Conservation (phyloP, 2,113 vertebrate genomes). For the Thomomys bottae region DNA sequence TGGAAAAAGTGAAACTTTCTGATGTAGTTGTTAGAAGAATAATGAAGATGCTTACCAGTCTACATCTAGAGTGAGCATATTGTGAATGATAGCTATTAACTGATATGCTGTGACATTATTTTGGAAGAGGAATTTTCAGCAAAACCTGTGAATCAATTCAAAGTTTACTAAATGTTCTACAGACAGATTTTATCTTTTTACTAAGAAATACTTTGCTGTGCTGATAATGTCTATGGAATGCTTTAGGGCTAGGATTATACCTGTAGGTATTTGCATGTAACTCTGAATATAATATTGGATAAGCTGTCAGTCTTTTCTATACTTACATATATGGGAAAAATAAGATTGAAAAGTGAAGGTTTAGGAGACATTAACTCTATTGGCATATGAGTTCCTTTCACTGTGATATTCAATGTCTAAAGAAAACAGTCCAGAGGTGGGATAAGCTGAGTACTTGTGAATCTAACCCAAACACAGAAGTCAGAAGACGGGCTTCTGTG, state of each 20-base stretch:
- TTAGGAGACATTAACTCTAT: not conserved
- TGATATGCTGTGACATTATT: not conserved
- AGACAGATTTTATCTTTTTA: not conserved
- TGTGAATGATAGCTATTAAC: not conserved
- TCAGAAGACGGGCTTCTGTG: not conserved
- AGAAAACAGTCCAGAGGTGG: not conserved
- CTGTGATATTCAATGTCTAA: constrained; percentile 1
- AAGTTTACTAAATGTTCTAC: constrained; percentile 41
- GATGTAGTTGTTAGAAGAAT: constrained; percentile 12
- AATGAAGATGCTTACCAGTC: not conserved
- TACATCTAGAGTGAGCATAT: not conserved
- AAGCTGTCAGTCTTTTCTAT: not conserved
- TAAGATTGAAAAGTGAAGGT: constrained; percentile 32
- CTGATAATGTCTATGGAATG: not conserved
- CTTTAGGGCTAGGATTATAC: not conserved
- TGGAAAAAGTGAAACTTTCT: constrained; percentile 8
- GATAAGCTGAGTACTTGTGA: not conserved
- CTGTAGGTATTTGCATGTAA: not conserved
- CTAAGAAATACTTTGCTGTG: constrained; percentile 29
- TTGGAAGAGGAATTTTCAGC: constrained; percentile 11
- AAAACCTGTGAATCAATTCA: constrained; percentile 14
- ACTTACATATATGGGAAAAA: constrained; percentile 32
- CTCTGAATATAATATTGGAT: not conserved
- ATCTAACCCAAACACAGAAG: constrained; percentile 10
- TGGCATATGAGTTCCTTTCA: not conserved